Evolutionary conservation across 2,113 vertebrate species (phyloP), one percentile per base, ranked within the genome.

Genomic region (Pongo abelii): DNA sequence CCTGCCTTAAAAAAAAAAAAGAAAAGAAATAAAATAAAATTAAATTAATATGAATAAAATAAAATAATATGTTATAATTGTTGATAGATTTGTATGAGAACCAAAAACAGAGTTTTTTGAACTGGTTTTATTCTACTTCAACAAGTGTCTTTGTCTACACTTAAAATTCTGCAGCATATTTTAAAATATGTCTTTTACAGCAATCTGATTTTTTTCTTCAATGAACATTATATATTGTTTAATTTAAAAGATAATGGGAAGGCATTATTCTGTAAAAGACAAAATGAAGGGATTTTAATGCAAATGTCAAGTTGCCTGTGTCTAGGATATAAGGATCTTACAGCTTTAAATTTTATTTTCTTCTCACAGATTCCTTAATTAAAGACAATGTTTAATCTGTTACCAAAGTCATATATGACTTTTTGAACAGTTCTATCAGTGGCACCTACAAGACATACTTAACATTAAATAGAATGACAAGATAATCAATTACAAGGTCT

Each of bases 171-270:
- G 3, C 17, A 52, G 64, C 18, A 11, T 38, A 22, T 77, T 59
- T 96, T 90, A 57, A 52, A 96, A 61, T 16, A 27, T 69, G 30
- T 89, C 59, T 92, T 95, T 72, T 38, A 87, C 38, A 79, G 27
- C 69, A 50, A 48, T 67, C 95, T 86, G 32, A 78, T 38, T 91
- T 95, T 84, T 87, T 88, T 79, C 57, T 79, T 86, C 57, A 92
- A 0, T 84, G 80, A 90, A 48, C 17, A 81, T 80, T 91, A 59
- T 75, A 46, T 20, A 48, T 43, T 84, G n/a, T 32, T 90, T 92
- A 96, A 93, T 87, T 96, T 97, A 79, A 95, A 87, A 87, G 70
- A 94, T 96, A 96, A 97, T 95, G 14, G 48, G 12, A 67, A 93
- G 3, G 18, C 30, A 89, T 90, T 89, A 92, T 90, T 93, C 40